Percentiles rank a stretch among this genome's conserved stretches.
Evolutionary conservation across 1,140 invertebrate genomes (phyloP).

Genomic region (Conus betulinus): DNA sequence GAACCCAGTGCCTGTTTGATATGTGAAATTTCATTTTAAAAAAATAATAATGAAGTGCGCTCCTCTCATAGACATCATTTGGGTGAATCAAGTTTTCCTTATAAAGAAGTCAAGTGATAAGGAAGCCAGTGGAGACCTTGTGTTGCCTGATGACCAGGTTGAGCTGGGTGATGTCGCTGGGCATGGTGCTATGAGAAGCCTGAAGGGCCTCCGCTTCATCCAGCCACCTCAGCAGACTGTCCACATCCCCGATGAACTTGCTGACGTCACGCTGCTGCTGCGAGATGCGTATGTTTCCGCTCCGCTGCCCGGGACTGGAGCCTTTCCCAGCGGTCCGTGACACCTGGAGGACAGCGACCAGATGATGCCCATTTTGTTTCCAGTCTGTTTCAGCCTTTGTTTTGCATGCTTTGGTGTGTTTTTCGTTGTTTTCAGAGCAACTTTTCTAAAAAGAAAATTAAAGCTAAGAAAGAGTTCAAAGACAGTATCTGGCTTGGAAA

Average conservation of each 20-base stretch:
- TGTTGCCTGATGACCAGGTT: conserved; percentile 89
- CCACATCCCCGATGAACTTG: conserved; percentile 91
- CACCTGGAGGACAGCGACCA: conserved; percentile 8
- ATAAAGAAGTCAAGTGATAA: too few relatives aligned
- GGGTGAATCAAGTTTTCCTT: too few relatives aligned
- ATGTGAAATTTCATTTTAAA: too few relatives aligned
- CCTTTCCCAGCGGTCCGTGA: conserved; percentile 38
- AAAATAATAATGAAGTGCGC: too few relatives aligned
- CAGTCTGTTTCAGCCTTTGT: neutral
- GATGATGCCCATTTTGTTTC: too few relatives aligned
- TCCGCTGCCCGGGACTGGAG: conserved; percentile 34
- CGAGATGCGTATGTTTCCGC: conserved; percentile 10
- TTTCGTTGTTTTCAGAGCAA: neutral
- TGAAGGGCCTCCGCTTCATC: conserved; percentile 90
- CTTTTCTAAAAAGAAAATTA: neutral
- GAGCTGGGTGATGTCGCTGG: conserved; percentile 86
- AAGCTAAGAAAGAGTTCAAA: too few relatives aligned
- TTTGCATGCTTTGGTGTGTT: neutral
- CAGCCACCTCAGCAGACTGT: conserved; percentile 93
- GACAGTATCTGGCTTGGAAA: too few relatives aligned
- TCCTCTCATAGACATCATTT: too few relatives aligned
- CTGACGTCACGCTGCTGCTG: conserved; percentile 86
- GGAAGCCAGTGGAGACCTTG: conserved; percentile 69
- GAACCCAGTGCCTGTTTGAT: too few relatives aligned
- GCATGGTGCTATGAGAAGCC: conserved; percentile 81